These are phyloP conservation scores for Coelinius sp. DNA, from an alignment of 2,888 invertebrate species.

Conservation along the genomic window DNA sequence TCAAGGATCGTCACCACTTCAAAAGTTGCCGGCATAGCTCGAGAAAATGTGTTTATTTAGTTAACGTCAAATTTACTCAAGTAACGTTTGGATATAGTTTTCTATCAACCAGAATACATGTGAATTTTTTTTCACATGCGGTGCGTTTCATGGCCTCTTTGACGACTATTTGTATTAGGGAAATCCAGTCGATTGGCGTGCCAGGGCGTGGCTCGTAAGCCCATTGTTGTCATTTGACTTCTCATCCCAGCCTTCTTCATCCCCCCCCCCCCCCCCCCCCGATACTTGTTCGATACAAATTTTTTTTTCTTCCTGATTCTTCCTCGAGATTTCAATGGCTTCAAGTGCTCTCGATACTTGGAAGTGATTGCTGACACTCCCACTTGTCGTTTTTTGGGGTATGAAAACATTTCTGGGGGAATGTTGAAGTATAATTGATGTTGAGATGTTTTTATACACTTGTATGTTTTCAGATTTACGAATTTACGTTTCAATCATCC, in stretches of 20 bases:
- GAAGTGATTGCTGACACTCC: neutral
- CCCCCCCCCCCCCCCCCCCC: too few species aligned
- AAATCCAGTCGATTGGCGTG: slow-evolving; percentile 57
- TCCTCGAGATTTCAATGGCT: neutral
- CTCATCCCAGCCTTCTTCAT: slow-evolving; percentile 35
- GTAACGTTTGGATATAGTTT: slow-evolving; percentile 40
- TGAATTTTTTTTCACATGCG: slow-evolving; percentile 18
- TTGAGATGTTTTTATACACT: neutral
- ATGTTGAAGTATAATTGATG: neutral
- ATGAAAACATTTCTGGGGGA: neutral
- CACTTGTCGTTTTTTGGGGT: neutral
- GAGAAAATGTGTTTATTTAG: slow-evolving; percentile 68
- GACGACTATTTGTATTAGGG: slow-evolving; percentile 49
- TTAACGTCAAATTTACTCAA: slow-evolving; percentile 69
- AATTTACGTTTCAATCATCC: too few species aligned
- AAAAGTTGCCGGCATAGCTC: slow-evolving; percentile 63
- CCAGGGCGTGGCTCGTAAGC: slow-evolving; percentile 66
- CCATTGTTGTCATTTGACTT: slow-evolving; percentile 50
- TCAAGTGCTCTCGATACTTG: slow-evolving; percentile 20
- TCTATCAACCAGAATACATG: neutral
- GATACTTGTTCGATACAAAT: slow-evolving; percentile 23
- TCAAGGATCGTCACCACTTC: slow-evolving; percentile 61
- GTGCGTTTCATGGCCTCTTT: slow-evolving; percentile 26
- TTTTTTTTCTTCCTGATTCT: neutral
- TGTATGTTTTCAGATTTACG: too few species aligned